Percentiles rank a stretch among this genome's conserved stretches.
Evolutionary conservation across 2,888 invertebrate genomes (phyloP).

Genomic region (Lucinisca nassula): DNA sequence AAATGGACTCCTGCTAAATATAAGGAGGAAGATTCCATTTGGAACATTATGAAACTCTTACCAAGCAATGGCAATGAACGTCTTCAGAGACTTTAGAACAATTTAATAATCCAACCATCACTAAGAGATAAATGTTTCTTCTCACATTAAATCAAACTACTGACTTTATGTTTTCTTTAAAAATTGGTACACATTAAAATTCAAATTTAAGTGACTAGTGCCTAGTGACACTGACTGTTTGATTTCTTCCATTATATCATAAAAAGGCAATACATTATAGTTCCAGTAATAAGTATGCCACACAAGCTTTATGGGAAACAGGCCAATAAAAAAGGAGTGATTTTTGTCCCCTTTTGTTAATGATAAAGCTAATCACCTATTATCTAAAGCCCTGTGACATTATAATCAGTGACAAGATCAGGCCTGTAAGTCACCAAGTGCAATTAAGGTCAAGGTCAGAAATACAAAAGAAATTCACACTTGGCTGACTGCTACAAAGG

Average conservation of each 20-base stretch:
- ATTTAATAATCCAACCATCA: background rate
- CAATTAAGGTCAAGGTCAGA: constrained; percentile 1
- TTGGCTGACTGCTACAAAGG: background rate
- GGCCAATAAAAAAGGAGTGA: background rate
- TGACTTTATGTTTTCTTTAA: background rate
- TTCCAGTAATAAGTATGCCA: constrained; percentile 1
- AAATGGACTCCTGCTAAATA: no score
- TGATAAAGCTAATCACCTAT: constrained; percentile 1
- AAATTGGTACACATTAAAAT: background rate
- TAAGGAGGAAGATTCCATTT: no score
- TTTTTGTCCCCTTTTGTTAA: constrained; percentile 4
- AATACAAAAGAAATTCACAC: background rate
- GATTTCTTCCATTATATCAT: background rate
- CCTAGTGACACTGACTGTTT: constrained; percentile 3
- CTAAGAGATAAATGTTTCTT: background rate
- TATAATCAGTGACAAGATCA: background rate
- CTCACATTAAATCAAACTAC: background rate
- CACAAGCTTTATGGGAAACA: background rate
- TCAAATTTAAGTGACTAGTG: constrained; percentile 6
- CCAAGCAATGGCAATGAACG: background rate
- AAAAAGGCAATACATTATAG: background rate
- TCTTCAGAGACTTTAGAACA: background rate
- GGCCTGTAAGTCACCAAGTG: background rate
- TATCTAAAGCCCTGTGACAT: background rate
- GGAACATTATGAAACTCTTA: background rate